Percentiles rank a stretch among this genome's conserved stretches.
phyloP scores from a whole-genome alignment of 2,888 invertebrate genomes.

The Temnothorax rugatulus region DNA sequence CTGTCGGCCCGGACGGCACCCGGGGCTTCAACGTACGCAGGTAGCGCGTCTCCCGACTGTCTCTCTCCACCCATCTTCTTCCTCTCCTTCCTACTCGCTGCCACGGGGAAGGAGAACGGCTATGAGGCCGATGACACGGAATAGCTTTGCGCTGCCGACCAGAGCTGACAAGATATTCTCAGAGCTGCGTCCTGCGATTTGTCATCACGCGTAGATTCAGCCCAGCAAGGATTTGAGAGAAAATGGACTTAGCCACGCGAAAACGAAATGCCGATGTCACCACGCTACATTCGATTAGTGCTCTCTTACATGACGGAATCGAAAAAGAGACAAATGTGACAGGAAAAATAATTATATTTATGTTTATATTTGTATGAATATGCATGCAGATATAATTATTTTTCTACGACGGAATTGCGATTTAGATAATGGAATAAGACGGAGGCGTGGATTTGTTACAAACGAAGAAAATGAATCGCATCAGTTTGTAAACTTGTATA shows the following conservation, averaged over 20 bases:
- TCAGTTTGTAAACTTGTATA: conserved; percentile 62
- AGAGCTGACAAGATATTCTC: conserved; percentile 52
- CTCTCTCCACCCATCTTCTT: conserved; percentile 78
- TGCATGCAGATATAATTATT: background rate
- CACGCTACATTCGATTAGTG: conserved; percentile 69
- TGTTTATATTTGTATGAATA: background rate
- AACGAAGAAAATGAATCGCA: conserved; percentile 54
- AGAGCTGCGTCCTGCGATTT: conserved; percentile 60
- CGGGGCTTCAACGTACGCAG: conserved; percentile 90
- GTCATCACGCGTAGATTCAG: conserved; percentile 50
- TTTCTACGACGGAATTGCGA: conserved; percentile 27
- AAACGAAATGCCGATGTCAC: conserved; percentile 67
- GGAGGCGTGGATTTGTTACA: conserved; percentile 51
- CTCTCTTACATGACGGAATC: conserved; percentile 59
- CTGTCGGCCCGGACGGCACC: conserved; percentile 93
- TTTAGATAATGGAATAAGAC: conserved; percentile 34
- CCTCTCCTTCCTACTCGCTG: conserved; percentile 78
- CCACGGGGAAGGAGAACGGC: conserved; percentile 75
- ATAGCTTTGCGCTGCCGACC: conserved; percentile 69
- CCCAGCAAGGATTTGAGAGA: conserved; percentile 59
- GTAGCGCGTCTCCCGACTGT: conserved; percentile 87
- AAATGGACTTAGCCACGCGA: conserved; percentile 53
- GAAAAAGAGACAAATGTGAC: conserved; percentile 36
- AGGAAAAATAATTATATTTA: conserved; percentile 32
- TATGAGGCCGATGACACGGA: conserved; percentile 83